Percentiles rank a stretch among this genome's conserved stretches.
Conservation (phyloP, 1,140 invertebrate genomes). For the Aphaenogaster rudis region DNA sequence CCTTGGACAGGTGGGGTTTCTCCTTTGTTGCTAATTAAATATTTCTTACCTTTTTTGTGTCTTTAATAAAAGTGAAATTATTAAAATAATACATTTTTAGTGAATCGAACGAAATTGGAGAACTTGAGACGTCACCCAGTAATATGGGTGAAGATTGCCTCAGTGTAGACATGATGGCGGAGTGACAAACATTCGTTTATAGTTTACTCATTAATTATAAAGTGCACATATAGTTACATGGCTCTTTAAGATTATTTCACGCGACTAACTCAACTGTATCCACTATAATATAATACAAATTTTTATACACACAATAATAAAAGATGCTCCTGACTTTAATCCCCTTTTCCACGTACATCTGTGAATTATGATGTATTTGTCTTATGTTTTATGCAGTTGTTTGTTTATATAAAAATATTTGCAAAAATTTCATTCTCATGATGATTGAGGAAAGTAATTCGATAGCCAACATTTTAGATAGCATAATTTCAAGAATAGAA, state of each 20-base stretch:
- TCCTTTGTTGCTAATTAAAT: not conserved
- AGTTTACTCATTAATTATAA: conserved; percentile 69
- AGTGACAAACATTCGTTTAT: conserved; percentile 77
- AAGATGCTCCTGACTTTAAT: not conserved
- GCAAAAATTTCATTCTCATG: conserved; percentile 9
- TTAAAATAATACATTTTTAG: conserved; percentile 86
- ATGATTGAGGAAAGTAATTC: conserved; percentile 63
- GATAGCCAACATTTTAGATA: conserved; percentile 66
- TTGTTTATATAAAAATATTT: conserved; percentile 57
- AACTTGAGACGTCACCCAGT: conserved; percentile 92
- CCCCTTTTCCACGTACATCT: not conserved
- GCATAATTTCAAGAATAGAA: conserved; percentile 76
- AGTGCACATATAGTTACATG: conserved; percentile 73
- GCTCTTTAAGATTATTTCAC: conserved; percentile 72
- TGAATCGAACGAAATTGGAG: conserved; percentile 93
- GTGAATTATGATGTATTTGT: not conserved
- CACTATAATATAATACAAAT: conserved; percentile 74
- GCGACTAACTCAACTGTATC: conserved; percentile 73
- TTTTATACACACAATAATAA: conserved; percentile 75
- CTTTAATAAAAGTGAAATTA: not conserved
- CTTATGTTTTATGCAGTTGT: conserved; percentile 34
- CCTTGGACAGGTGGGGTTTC: conserved; percentile 90
- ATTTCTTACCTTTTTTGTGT: not conserved
- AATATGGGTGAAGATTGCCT: conserved; percentile 90
- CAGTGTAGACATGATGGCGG: conserved; percentile 89